Evolutionary conservation across 2,888 invertebrate genomes (phyloP).

Genomic region (Alsophila aescularia): DNA sequence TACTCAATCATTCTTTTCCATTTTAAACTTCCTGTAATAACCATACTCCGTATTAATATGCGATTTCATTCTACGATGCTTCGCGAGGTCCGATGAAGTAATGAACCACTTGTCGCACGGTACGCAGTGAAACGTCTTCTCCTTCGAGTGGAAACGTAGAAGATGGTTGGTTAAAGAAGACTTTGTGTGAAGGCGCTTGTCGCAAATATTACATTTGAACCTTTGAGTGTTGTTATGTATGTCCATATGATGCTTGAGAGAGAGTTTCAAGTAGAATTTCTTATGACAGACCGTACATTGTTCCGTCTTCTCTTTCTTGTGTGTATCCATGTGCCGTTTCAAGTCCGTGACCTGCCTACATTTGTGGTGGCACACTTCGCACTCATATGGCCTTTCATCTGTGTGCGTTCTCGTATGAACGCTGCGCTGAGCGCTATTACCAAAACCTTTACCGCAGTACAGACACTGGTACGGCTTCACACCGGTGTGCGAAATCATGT

Average conservation of each 20-base stretch:
- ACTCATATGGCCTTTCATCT: conserved; percentile 19
- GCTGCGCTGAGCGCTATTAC: not conserved
- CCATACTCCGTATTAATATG: conserved; percentile 7
- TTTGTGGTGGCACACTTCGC: conserved; percentile 35
- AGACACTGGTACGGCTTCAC: conserved; percentile 46
- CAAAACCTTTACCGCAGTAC: conserved; percentile 49
- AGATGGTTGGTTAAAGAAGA: not conserved
- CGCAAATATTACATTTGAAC: conserved; percentile 37
- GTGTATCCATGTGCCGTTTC: conserved; percentile 31
- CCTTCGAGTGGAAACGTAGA: not conserved
- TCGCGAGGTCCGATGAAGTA: not conserved
- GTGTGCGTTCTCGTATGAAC: conserved; percentile 45
- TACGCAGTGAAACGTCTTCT: not conserved
- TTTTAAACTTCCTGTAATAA: not conserved
- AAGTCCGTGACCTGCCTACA: conserved; percentile 23
- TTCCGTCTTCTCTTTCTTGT: conserved; percentile 26
- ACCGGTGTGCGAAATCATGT: conserved; percentile 46
- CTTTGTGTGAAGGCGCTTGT: not conserved
- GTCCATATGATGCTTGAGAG: conserved; percentile 32
- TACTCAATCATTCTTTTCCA: not conserved
- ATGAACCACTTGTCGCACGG: not conserved
- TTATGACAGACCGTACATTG: conserved; percentile 43
- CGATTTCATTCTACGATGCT: not conserved
- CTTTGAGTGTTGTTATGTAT: conserved; percentile 33
- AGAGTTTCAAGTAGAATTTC: conserved; percentile 28